Evolutionary conservation across 2,888 invertebrate genomes (phyloP).

Genomic region (Himalopsyche japonica): DNA sequence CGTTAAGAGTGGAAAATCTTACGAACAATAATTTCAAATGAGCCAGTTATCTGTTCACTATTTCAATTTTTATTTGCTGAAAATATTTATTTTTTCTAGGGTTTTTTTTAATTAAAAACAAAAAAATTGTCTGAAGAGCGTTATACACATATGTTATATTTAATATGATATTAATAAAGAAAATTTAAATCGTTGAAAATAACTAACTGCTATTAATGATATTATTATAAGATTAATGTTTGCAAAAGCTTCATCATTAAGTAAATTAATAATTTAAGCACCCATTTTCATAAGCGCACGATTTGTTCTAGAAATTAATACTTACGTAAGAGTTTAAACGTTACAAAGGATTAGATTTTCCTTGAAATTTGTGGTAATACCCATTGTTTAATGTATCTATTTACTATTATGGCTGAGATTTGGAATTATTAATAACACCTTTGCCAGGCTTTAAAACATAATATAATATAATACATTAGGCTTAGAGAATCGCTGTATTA

Average conservation of each 20-base stretch:
- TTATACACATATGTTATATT: too few species aligned
- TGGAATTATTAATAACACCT: not conserved
- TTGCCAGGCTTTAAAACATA: not conserved
- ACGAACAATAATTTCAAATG: too few species aligned
- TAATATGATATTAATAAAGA: too few species aligned
- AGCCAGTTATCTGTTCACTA: too few species aligned
- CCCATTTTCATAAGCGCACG: not conserved
- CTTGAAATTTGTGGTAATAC: not conserved
- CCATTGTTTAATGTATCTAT: not conserved
- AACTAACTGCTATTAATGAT: not conserved
- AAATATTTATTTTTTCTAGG: too few species aligned
- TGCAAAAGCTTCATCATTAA: not conserved
- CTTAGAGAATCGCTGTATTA: too few species aligned
- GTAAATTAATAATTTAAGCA: not conserved
- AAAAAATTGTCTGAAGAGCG: too few species aligned
- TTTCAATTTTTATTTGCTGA: too few species aligned
- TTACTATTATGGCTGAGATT: not conserved
- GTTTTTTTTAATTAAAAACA: too few species aligned
- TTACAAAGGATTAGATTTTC: not conserved
- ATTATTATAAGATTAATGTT: not conserved
- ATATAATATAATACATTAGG: too few species aligned
- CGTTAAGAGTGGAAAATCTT: too few species aligned
- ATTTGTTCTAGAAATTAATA: not conserved
- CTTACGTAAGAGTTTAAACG: not conserved
- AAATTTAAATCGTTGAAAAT: too few species aligned